Conservation (phyloP, 2,113 vertebrate species). For the Chlamydotis undulata region DNA sequence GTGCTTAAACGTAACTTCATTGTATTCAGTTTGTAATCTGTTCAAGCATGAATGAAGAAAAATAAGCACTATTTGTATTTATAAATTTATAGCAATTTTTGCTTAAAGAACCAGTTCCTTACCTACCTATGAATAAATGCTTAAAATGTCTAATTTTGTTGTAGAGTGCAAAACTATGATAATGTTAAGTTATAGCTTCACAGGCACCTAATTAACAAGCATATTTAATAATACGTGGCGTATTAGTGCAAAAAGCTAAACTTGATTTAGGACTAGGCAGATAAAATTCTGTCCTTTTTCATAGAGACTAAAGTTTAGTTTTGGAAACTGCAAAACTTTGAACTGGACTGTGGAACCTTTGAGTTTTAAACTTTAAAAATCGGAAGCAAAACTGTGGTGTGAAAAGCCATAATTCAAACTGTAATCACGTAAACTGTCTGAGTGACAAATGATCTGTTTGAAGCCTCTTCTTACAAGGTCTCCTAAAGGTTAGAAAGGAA, state of each 20-base stretch:
- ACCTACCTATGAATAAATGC: conserved; percentile 76
- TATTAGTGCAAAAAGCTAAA: conserved; percentile 42
- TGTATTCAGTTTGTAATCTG: conserved; percentile 80
- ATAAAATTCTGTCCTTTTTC: conserved; percentile 38
- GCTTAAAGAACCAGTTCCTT: conserved; percentile 71
- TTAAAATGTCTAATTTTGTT: conserved; percentile 76
- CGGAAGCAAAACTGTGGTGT: conserved; percentile 54
- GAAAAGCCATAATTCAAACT: conserved; percentile 70
- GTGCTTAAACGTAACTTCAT: conserved; percentile 77
- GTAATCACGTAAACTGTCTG: conserved; percentile 47
- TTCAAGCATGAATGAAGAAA: conserved; percentile 78
- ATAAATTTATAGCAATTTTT: conserved; percentile 75
- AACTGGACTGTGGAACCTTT: conserved; percentile 64
- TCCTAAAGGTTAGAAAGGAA: conserved; percentile 15
- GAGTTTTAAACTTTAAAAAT: conserved; percentile 57
- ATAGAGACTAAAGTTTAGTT: conserved; percentile 55
- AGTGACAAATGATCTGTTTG: conserved; percentile 31
- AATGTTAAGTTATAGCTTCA: conserved; percentile 67
- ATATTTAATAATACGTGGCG: conserved; percentile 40
- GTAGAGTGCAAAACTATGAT: conserved; percentile 74
- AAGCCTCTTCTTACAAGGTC: conserved; percentile 19
- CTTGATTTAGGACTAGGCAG: conserved; percentile 30
- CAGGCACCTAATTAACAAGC: conserved; percentile 54
- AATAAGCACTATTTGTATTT: conserved; percentile 80
- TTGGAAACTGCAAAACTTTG: conserved; percentile 61